Evolutionary conservation across 1,140 invertebrate genomes (phyloP).

Genomic region (Apis mellifera): Amel_HAv3.1 CM009933.2:11189001-11189500

Average conservation of each 20-base stretch:
- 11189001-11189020: constrained; percentile 27
- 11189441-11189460: constrained; percentile 45
- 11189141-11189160: too few relatives aligned
- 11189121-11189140: too few relatives aligned
- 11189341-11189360: constrained; percentile 48
- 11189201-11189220: too few relatives aligned
- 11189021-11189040: constrained; percentile 31
- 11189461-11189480: constrained; percentile 37
- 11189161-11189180: too few relatives aligned
- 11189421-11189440: constrained; percentile 35
- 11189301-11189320: constrained; percentile 56
- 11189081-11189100: too few relatives aligned
- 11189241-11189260: neutral
- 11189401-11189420: constrained; percentile 43
- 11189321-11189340: constrained; percentile 39
- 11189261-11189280: neutral
- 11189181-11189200: too few relatives aligned
- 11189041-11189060: neutral
- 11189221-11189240: too few relatives aligned
- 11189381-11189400: constrained; percentile 48
- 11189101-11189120: neutral
- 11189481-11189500: constrained; percentile 11
- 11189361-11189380: constrained; percentile 61
- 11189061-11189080: neutral
- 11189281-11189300: constrained; percentile 33